Base-by-base conservation (phyloP, 92 coral and sea anemone genomes). In the Porites rus region DNA sequence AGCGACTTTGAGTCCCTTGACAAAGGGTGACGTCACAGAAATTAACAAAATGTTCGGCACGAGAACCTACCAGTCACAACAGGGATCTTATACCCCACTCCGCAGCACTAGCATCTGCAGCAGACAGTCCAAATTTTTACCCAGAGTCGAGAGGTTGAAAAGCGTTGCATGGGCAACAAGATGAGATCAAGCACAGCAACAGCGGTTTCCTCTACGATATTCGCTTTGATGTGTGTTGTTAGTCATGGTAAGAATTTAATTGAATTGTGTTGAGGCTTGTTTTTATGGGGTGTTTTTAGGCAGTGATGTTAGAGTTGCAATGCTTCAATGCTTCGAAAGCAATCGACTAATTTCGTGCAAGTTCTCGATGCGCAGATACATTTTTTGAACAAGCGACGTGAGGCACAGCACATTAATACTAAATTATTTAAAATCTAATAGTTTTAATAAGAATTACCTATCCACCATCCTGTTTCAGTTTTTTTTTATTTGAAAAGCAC, bases 241-340 rank as follows among this genome's bases (percentile, higher is more conserved):
- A 59, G 69, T 24, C 77, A 81, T 69, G 86, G 86, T 81, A 50
- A 70, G 78, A 7, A n/a, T 25, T 53, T 1, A 54, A 79, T n/a
- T 65, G 19, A 77, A 20, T 78, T 20, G 58, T 38, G 7, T 50
- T 9, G 72, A 59, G 20, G 19, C 5, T 63, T 78, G 72, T 78
- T 62, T 63, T 64, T 20, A 43, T 46, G 59, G 65, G 6, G 63
- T 61, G 2, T 24, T 14, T 67, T 38, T 77, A 50, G 58, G 3
- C 31, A 62, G 22, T 24, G 4, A 2, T 3, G 46, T 38, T 38
- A 38, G 46, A 38, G 46, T 38, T 38, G 46, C 46, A 38, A 38
- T 38, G 46, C 46, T 38, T 38, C 46, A 38, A 38, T 54, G 53
- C 51, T 53, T 3, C 4, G 16, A 72, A 68, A 25, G 31, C 85